phyloP scores from a whole-genome alignment of 2,113 vertebrate genomes.

The Oryzias melastigma region DNA sequence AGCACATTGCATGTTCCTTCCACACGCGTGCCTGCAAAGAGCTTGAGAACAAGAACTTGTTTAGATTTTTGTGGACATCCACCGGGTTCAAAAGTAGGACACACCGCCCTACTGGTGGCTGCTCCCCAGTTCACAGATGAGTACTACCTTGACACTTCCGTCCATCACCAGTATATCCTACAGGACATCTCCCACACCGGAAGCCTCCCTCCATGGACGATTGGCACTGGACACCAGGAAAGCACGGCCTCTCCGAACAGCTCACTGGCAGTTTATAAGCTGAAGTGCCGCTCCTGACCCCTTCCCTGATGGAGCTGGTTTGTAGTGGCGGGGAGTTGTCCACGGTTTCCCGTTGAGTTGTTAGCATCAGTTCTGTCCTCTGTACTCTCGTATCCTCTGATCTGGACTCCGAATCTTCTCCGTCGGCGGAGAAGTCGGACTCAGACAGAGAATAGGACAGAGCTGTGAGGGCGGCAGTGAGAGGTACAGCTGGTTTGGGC shows the following conservation, averaged over 20 bases:
- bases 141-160: conserved; percentile 74
- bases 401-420: neutral
- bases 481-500: conserved; percentile 38
- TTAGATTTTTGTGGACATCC: neutral
- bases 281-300: neutral
- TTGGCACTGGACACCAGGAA: conserved; percentile 69
- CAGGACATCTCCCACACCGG: conserved; percentile 77
- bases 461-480: conserved; percentile 38
- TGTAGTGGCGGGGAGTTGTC: neutral
- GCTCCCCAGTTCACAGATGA: neutral
- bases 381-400: conserved; percentile 11
- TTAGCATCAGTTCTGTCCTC: neutral
- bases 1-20: conserved; percentile 74
- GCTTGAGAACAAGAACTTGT: conserved; percentile 44
- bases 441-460: conserved; percentile 21
- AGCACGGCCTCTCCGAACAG: conserved; percentile 66
- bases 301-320: neutral
- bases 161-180: conserved; percentile 76
- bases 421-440: conserved; percentile 45
- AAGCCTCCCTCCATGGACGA: conserved; percentile 7
- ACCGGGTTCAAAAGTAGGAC: neutral
- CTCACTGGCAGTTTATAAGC: accelerated
- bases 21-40: conserved; percentile 71
- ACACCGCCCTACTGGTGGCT: neutral
- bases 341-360: neutral